Evolutionary conservation across 2,888 invertebrate genomes (phyloP).

Genomic region (Crepidodera aurea): DNA sequence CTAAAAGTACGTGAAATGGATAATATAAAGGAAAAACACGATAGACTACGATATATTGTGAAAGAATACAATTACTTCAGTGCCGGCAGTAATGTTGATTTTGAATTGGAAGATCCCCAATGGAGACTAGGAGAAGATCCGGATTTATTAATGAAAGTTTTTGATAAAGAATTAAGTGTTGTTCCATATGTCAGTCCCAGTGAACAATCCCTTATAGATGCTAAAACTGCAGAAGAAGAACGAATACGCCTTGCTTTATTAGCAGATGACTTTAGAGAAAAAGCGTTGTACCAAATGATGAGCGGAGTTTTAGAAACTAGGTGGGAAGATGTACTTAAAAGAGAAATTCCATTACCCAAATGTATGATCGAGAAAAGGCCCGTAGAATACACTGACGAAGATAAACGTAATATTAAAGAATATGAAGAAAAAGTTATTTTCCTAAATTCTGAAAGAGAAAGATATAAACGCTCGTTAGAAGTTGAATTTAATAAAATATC

Average conservation of each 20-base stretch:
- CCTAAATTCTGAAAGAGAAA: constrained; percentile 76
- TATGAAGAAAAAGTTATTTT: constrained; percentile 77
- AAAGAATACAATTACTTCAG: constrained; percentile 64
- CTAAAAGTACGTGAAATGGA: constrained; percentile 74
- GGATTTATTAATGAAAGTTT: constrained; percentile 58
- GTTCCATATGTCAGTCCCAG: constrained; percentile 67
- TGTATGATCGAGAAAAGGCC: constrained; percentile 79
- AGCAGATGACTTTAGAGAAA: constrained; percentile 79
- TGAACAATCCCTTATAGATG: constrained; percentile 61
- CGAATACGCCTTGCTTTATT: constrained; percentile 65
- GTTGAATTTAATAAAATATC: constrained; percentile 74
- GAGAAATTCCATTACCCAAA: constrained; percentile 78
- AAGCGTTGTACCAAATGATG: constrained; percentile 83
- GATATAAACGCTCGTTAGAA: constrained; percentile 77
- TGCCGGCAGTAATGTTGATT: constrained; percentile 60
- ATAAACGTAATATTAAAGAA: constrained; percentile 71
- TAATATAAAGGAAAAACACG: constrained; percentile 71
- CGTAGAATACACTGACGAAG: constrained; percentile 78
- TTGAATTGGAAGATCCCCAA: constrained; percentile 67
- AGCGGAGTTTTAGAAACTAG: constrained; percentile 87
- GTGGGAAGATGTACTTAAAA: constrained; percentile 91
- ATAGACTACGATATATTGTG: constrained; percentile 73
- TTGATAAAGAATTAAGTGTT: constrained; percentile 56
- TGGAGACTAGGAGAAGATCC: constrained; percentile 62
- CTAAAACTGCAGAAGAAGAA: constrained; percentile 66